A percentile compares a stretch with the other conserved stretches of the same genome.
Evolutionary conservation across 2,797 vertebrate genomes (phyloP).

Genomic region (Calcarius lapponicus): DNA sequence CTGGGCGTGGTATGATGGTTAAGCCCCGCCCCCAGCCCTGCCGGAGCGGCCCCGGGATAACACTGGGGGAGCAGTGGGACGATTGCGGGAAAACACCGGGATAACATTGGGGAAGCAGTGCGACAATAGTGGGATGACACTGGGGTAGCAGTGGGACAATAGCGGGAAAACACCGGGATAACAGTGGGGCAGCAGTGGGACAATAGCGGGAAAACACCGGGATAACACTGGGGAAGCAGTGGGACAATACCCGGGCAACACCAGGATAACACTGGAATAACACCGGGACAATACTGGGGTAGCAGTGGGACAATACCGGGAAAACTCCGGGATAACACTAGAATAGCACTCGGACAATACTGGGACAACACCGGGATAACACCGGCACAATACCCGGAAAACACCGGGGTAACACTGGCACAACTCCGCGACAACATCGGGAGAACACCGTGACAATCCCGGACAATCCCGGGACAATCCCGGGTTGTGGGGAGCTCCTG

Average conservation of each 20-base stretch:
- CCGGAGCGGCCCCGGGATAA: rapidly evolving
- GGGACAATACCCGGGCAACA: too few species aligned
- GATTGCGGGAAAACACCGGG: too few species aligned
- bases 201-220: too few species aligned
- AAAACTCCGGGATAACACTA: too few species aligned
- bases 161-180: neutral
- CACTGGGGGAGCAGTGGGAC: too few species aligned
- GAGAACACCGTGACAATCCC: neutral
- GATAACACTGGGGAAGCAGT: too few species aligned
- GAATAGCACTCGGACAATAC: rapidly evolving
- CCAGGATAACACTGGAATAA: too few species aligned
- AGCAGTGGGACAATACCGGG: rapidly evolving
- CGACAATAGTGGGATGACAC: rapidly evolving
- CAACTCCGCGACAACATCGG: rapidly evolving
- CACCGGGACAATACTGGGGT: rapidly evolving
- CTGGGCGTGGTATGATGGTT: rapidly evolving
- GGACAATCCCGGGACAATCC: neutral
- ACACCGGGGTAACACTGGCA: too few species aligned
- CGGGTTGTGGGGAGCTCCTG: neutral
- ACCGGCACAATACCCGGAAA: too few species aligned
- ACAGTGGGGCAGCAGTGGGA: too few species aligned
- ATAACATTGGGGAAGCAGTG: rapidly evolving
- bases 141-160: too few species aligned
- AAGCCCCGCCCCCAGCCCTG: neutral
- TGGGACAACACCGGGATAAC: too few species aligned